These are phyloP conservation scores for Drepanosiphum platanoidis DNA, from an alignment of 2,888 invertebrate genomes.

Conservation along the genomic window DNA sequence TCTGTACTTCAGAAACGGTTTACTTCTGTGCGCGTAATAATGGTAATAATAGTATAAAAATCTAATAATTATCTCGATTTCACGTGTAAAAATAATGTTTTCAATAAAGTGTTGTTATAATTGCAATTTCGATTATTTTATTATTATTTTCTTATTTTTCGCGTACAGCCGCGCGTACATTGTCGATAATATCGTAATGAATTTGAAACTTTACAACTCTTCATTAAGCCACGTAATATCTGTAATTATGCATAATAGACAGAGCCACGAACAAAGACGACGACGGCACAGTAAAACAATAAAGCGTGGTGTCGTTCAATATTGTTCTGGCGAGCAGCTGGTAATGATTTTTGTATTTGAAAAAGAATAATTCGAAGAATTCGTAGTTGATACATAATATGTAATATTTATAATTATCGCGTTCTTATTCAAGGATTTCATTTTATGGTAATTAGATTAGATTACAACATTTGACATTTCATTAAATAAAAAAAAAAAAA, in stretches of 20 bases:
- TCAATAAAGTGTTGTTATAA: background rate
- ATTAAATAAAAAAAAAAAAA: background rate
- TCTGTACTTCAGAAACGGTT: constrained; percentile 10
- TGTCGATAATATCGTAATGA: background rate
- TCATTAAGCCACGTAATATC: constrained; percentile 21
- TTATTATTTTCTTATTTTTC: constrained; percentile 10
- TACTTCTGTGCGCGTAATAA: constrained; percentile 12
- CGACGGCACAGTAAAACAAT: constrained; percentile 11
- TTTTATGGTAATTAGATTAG: constrained; percentile 33
- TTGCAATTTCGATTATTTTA: background rate
- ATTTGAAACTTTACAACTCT: constrained; percentile 27
- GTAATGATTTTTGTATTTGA: constrained; percentile 14
- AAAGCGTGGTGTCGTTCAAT: background rate
- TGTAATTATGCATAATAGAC: background rate
- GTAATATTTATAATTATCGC: background rate
- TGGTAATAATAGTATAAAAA: background rate
- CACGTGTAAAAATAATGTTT: constrained; percentile 30
- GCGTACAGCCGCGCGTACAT: background rate
- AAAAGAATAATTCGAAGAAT: constrained; percentile 16
- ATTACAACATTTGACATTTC: constrained; percentile 22
- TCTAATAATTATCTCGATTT: background rate
- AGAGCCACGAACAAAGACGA: background rate
- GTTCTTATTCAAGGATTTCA: constrained; percentile 17
- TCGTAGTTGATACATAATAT: background rate
- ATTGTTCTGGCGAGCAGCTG: background rate